A percentile compares a stretch with the other conserved stretches of the same genome.
These are phyloP conservation scores for Metallyticus violacea DNA, from an alignment of 2,888 invertebrate genomes.

Conservation along the genomic window DNA sequence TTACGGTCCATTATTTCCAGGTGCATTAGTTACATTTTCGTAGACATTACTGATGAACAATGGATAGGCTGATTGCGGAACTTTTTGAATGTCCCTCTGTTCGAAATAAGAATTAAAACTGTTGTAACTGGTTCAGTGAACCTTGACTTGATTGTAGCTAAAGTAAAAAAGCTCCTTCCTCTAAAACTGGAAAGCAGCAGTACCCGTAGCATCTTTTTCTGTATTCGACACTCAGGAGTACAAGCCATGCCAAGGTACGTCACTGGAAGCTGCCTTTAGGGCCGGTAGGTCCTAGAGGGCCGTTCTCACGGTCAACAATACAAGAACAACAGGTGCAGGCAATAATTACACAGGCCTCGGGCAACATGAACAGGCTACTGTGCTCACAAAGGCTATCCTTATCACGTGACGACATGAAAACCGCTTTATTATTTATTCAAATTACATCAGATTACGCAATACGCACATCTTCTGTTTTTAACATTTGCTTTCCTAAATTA, in stretches of 20 bases:
- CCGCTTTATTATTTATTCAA: not conserved
- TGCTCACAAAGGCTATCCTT: not conserved
- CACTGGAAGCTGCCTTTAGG: not conserved
- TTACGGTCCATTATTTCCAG: no score
- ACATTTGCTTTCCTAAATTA: not conserved
- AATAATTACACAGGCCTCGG: not conserved
- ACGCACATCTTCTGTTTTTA: not conserved
- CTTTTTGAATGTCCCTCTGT: no score
- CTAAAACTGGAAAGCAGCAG: no score
- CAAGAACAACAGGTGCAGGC: not conserved
- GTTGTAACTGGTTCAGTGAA: no score
- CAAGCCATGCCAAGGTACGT: not conserved
- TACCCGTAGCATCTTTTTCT: no score
- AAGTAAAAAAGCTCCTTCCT: no score
- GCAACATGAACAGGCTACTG: not conserved
- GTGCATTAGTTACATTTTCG: no score
- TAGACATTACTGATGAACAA: no score
- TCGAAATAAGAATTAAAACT: no score
- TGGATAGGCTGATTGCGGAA: no score
- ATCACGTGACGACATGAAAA: not conserved
- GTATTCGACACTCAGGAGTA: no score
- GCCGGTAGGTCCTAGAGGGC: not conserved
- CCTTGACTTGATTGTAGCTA: no score
- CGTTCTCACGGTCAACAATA: not conserved
- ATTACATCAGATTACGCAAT: not conserved